These are phyloP conservation scores for Mactra quadrangularis DNA, from an alignment of 1,140 invertebrate species.

Conservation along the genomic window DNA sequence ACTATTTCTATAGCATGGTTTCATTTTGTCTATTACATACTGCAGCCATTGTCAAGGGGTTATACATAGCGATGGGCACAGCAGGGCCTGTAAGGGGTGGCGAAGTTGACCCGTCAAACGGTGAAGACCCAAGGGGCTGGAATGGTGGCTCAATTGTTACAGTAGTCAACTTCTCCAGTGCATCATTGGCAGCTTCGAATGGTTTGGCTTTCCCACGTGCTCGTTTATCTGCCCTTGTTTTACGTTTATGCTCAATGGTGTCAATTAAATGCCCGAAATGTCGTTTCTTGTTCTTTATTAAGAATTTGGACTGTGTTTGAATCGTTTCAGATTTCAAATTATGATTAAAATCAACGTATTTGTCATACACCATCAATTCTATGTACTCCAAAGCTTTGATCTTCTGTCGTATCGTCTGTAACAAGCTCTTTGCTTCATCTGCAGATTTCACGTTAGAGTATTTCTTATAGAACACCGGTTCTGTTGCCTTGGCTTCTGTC, in stretches of 20 bases:
- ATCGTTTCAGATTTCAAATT: conserved; percentile 25
- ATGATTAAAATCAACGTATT: conserved; percentile 45
- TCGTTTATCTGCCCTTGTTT: background rate
- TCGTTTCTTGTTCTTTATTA: conserved; percentile 21
- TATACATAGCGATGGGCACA: background rate
- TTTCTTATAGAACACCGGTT: conserved; percentile 62
- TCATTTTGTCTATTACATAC: background rate
- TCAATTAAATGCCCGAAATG: conserved; percentile 27
- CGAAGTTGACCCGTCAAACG: background rate
- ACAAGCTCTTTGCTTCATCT: conserved; percentile 56
- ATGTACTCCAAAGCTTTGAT: conserved; percentile 57
- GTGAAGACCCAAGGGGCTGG: background rate
- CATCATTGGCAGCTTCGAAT: background rate
- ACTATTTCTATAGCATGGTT: background rate
- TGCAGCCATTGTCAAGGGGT: background rate
- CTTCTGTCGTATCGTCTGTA: conserved; percentile 45
- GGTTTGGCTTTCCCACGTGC: background rate
- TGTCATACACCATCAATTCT: conserved; percentile 63
- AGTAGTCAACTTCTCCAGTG: background rate
- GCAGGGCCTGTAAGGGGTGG: background rate
- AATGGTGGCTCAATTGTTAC: conserved; percentile 17
- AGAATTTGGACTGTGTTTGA: background rate
- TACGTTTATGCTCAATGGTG: background rate
- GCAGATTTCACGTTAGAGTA: conserved; percentile 54
- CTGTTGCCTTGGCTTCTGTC: conserved; percentile 46